These are phyloP conservation scores for Gavialis gangeticus DNA, from an alignment of 2,113 vertebrate species.

Conservation along the genomic window DNA sequence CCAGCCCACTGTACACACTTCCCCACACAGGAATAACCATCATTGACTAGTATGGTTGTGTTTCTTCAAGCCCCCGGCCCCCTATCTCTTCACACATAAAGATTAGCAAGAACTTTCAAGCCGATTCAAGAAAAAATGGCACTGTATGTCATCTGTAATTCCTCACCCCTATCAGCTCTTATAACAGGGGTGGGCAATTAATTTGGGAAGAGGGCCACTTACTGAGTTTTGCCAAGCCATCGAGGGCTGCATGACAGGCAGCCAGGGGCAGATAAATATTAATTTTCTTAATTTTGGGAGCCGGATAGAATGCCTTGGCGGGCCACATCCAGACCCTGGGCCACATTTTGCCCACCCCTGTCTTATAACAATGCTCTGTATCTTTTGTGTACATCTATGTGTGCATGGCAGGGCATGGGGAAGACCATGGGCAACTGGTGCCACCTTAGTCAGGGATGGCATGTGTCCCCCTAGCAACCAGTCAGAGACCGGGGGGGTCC, in stretches of 20 bases:
- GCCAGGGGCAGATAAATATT: too few relatives aligned
- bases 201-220: too few relatives aligned
- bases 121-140: not conserved
- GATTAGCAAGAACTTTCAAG: constrained; percentile 27
- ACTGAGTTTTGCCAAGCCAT: too few relatives aligned
- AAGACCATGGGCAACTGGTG: not conserved
- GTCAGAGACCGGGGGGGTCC: too few relatives aligned
- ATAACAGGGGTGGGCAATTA: too few relatives aligned
- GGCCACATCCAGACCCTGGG: not conserved
- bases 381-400: not conserved
- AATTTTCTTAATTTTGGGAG: too few relatives aligned
- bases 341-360: not conserved
- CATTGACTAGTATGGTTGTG: not conserved
- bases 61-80: not conserved
- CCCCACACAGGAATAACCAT: not conserved
- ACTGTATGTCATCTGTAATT: not conserved
- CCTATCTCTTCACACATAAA: not conserved
- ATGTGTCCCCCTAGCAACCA: too few relatives aligned
- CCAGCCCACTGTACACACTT: constrained; percentile 5
- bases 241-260: too few relatives aligned
- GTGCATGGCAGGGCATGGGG: not conserved
- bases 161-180: too few relatives aligned
- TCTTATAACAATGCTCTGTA: not conserved
- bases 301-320: too few relatives aligned
- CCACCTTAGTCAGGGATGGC: too few relatives aligned